A percentile compares a stretch with the other conserved stretches of the same genome.
Conservation (phyloP, 2,888 invertebrate species). For the Nebria salina region DNA sequence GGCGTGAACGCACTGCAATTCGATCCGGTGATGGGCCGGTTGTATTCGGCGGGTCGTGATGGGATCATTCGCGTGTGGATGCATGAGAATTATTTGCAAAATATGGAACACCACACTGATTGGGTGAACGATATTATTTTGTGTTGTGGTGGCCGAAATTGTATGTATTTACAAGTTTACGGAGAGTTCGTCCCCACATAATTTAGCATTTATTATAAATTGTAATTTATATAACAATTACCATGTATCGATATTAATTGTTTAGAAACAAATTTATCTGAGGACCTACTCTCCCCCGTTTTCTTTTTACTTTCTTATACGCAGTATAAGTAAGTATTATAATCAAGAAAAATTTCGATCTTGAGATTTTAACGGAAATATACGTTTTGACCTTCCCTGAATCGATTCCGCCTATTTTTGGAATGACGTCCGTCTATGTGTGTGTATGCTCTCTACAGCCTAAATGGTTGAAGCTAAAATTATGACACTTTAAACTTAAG, state of each 20-base stretch:
- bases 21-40: conserved; percentile 84
- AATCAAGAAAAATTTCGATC: too few species aligned
- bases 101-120: conserved; percentile 99
- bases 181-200: neutral
- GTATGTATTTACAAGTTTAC: conserved; percentile 64
- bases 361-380: too few species aligned
- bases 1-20: conserved; percentile 96
- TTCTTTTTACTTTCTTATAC: too few species aligned
- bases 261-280: neutral
- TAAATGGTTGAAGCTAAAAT: too few species aligned
- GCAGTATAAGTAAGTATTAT: too few species aligned
- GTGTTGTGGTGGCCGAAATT: conserved; percentile 95
- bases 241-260: neutral
- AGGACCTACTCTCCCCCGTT: too few species aligned
- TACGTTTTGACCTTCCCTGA: too few species aligned
- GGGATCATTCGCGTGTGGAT: conserved; percentile 96
- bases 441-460: too few species aligned
- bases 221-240: neutral
- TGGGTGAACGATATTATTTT: conserved; percentile 99
- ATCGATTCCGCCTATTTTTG: too few species aligned
- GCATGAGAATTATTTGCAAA: conserved; percentile 86
- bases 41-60: conserved; percentile 97
- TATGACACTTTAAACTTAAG: too few species aligned
- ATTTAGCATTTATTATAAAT: neutral
- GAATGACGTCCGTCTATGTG: too few species aligned